Conservation (phyloP, 2,797 vertebrate genomes). For the Poecile montanus region DNA sequence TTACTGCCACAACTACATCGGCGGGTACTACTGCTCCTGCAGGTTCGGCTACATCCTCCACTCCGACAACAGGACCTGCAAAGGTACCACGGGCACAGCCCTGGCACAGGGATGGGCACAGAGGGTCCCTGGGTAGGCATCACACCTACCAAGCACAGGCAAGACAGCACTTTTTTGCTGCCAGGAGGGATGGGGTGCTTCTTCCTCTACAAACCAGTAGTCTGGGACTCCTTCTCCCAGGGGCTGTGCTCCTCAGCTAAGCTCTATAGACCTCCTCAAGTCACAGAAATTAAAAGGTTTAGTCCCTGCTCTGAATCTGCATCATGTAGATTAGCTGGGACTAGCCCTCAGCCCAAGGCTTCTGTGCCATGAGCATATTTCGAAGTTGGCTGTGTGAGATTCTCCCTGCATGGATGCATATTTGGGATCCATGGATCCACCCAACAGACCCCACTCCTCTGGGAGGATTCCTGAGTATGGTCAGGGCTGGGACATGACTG, state of each 20-base stretch:
- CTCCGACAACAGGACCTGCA: constrained; percentile 92
- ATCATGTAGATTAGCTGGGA: neutral
- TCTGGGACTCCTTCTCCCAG: neutral
- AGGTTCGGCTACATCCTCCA: constrained; percentile 93
- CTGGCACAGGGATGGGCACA: neutral
- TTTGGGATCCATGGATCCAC: neutral
- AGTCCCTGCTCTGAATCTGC: neutral
- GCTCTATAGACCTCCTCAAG: neutral
- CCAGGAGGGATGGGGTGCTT: neutral
- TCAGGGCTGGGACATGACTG: neutral
- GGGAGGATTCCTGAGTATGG: neutral
- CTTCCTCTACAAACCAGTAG: neutral
- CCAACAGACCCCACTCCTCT: neutral
- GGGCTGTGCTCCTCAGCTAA: neutral
- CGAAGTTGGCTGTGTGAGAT: neutral
- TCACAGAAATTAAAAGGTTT: neutral
- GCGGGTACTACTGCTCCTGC: constrained; percentile 96
- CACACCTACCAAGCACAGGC: neutral
- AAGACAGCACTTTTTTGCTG: neutral
- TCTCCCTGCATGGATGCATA: neutral
- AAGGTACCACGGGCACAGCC: constrained; percentile 77
- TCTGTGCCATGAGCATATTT: neutral
- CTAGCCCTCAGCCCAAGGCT: neutral
- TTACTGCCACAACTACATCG: constrained; percentile 94
- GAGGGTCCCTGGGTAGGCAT: neutral